Conservation (phyloP, 2,797 vertebrate species). For the Phalanger gymnotis region DNA sequence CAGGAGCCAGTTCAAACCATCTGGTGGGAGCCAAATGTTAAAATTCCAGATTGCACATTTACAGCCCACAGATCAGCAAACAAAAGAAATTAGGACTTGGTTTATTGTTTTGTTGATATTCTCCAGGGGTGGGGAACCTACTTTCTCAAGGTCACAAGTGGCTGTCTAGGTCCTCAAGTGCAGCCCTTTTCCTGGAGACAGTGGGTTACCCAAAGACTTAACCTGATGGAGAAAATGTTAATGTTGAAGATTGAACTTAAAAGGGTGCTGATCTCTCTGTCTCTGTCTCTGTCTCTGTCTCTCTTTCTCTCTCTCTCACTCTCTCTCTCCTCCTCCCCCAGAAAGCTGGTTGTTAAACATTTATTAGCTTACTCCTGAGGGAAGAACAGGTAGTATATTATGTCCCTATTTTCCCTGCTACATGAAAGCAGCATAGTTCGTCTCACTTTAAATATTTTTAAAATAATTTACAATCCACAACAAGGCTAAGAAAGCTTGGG, state of each 20-base stretch:
- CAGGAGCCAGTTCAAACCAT: not conserved
- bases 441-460: not conserved
- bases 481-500: not conserved
- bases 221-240: not conserved
- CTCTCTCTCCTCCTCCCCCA: not conserved
- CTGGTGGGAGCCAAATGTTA: not conserved
- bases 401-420: not conserved
- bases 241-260: not conserved
- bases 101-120: not conserved
- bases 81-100: not conserved
- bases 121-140: no score
- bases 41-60: not conserved
- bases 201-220: not conserved
- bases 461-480: not conserved
- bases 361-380: not conserved
- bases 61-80: not conserved
- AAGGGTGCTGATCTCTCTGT: not conserved
- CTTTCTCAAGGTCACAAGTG: no score
- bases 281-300: not conserved
- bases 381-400: not conserved
- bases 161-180: no score
- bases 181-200: no score
- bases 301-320: no score
- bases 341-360: not conserved
- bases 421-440: not conserved